These are phyloP conservation scores for Hypotaenidia okinawae DNA, from an alignment of 2,797 vertebrate species.

Conservation along the genomic window DNA sequence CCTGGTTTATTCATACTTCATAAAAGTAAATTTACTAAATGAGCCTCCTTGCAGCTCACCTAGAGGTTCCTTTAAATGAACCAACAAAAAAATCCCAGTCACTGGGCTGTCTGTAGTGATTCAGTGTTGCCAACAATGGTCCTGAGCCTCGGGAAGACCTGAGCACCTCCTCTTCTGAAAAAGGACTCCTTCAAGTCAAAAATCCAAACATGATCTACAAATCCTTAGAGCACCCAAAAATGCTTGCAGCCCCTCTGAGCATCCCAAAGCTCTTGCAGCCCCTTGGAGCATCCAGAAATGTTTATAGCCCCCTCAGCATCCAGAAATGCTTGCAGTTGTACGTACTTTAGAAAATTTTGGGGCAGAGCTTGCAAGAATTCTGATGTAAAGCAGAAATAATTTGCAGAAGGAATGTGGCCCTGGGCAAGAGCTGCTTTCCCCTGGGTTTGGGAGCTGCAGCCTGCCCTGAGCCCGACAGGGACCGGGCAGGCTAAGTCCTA, in stretches of 20 bases:
- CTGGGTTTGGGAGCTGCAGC: background rate
- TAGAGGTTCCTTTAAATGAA: constrained; percentile 6
- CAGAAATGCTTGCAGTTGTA: background rate
- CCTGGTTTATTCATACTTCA: constrained; percentile 80
- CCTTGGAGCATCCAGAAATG: background rate
- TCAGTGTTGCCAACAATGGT: background rate
- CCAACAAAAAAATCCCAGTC: background rate
- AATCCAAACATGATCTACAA: background rate
- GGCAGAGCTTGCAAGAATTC: constrained; percentile 20
- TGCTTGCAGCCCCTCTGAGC: background rate
- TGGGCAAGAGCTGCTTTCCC: background rate
- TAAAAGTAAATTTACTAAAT: constrained; percentile 77
- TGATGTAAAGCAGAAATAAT: background rate
- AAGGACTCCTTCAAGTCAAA: background rate
- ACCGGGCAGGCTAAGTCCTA: accelerated
- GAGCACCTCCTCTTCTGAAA: background rate
- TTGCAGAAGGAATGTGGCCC: background rate
- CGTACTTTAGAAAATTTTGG: background rate
- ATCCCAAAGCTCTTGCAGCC: background rate
- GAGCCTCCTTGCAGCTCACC: constrained; percentile 56
- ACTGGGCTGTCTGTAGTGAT: background rate
- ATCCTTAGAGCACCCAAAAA: background rate
- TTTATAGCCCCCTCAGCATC: background rate
- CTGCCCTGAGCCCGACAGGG: background rate
- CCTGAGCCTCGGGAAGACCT: background rate